These are phyloP conservation scores for Sinhomidia bicolor DNA, from an alignment of 2,888 invertebrate genomes.

Conservation along the genomic window DNA sequence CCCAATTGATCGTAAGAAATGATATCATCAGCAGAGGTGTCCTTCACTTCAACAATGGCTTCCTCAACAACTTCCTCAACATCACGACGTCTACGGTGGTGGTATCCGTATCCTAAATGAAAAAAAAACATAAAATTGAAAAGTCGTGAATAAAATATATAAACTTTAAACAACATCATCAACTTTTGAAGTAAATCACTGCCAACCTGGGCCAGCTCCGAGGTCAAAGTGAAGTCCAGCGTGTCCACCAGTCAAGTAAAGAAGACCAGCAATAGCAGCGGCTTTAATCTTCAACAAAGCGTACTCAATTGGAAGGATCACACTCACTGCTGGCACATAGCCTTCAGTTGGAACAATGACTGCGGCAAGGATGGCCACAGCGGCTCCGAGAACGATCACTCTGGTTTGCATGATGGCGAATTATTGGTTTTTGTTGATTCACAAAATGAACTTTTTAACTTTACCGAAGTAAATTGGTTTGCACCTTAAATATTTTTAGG, in stretches of 20 bases:
- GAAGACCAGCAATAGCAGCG: slow-evolving; percentile 74
- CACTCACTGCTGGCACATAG: slow-evolving; percentile 68
- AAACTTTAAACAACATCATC: neutral
- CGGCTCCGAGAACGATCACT: slow-evolving; percentile 64
- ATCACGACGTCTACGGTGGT: slow-evolving; percentile 73
- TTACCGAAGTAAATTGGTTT: too few relatives aligned
- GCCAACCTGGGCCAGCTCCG: slow-evolving; percentile 61
- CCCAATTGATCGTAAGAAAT: slow-evolving; percentile 75
- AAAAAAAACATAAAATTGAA: neutral
- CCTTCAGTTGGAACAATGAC: slow-evolving; percentile 66
- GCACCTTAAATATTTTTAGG: slow-evolving; percentile 20
- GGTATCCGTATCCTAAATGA: slow-evolving; percentile 60
- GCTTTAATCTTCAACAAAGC: slow-evolving; percentile 72
- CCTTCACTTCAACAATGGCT: slow-evolving; percentile 66
- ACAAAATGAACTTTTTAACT: slow-evolving; percentile 30
- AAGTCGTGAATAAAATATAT: neutral
- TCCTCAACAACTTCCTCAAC: slow-evolving; percentile 54
- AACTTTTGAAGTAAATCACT: neutral
- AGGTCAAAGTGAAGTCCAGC: slow-evolving; percentile 61
- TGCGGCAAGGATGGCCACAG: slow-evolving; percentile 61
- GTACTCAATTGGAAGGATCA: slow-evolving; percentile 71
- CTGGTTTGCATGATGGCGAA: slow-evolving; percentile 52
- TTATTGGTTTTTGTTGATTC: neutral
- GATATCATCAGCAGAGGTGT: slow-evolving; percentile 74
- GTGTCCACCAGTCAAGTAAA: slow-evolving; percentile 68